Base-by-base conservation (phyloP, 2,797 vertebrate genomes). In the Gadopsis marmoratus region DNA sequence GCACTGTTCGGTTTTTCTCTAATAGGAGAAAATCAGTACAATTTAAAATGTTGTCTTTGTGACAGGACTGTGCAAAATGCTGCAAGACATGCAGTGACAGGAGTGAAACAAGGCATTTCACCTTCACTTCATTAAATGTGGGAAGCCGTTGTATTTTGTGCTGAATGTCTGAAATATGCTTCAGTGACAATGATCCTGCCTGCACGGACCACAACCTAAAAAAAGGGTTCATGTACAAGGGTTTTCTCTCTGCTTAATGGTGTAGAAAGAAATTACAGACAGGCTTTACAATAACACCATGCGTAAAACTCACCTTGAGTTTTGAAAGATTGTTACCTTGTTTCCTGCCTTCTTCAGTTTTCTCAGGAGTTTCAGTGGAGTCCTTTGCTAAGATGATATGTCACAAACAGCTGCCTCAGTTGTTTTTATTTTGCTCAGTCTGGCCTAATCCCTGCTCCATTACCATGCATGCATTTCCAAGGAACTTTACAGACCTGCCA, bases 151-250 rank as follows among this genome's bases (percentile, higher is more conserved):
- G 13, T 21, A 10, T 70, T 74, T 58, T 50, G 50, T 70, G 21
- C 12, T 51, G 21, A 76, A 68, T 55, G 51, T 74, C 66, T 63
- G 71, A 45, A 82, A 76, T 79, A 59, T 56, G 19, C 76, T 59
- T 76, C 35, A 74, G 47, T 68, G 70, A 85, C 66, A 82, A 76
- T 76, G 74, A 83, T 74, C 71, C 50, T 39, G 48, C 43, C 74
- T 67, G 60, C 66, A 60, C 8, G 81, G 83, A 81, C 76, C 59
- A 58, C 63, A 81, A n/a, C 47, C 16, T 45, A 6, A 37, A 37
- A 55, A 78, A 33, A 39, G 5, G 10, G 41, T 53, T 50, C 13
- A 14, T 31, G 29, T 59, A 77, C 58, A 82, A 77, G n/a, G 56
- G 74, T 51, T 77, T 51, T 50, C 10, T 21, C 14, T 33, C 0